Base-by-base conservation (phyloP, 2,888 invertebrate species). In the Hemistola chrysoprasaria region DNA sequence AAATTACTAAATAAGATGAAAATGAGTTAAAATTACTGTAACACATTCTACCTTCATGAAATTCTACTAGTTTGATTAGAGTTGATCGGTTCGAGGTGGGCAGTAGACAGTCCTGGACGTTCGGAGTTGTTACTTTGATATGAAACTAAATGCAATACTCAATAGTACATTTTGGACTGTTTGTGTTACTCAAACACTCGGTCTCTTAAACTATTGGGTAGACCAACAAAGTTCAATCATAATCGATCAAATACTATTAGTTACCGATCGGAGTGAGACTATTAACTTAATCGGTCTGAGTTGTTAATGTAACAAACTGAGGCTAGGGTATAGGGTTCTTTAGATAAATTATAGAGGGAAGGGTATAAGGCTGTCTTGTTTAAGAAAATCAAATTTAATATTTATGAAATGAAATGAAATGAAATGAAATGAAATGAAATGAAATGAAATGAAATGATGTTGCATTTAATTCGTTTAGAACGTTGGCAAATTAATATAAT, bases 61-160 rank as follows among this genome's bases (percentile, higher is more conserved):
- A 29, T 11, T 35, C 23, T n/a, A 21, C 2, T 10, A 22, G 8
- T 31, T 36, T 21, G 22, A 33, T 30, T 27, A 54, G 50, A 56
- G 51, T 51, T 40, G 58, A 59, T 61, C 51, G 53, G 47, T 49
- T 40, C 26, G 22, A 47, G 51, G 56, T 59, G 61, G 56, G 56
- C 53, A 55, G 45, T 43, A 59, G 59, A 59, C 56, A 47, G 50
- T 62, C 58, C 53, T 56, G 66, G 62, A 65, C 62, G 64, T 62
- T 60, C 51, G n/a, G 8, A 29, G 27, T 8, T 11, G 24, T 26
- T 38, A 62, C 52, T 56, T 58, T 40, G 46, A 11, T 37, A 58
- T 63, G 40, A 50, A 62, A 59, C 57, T 58, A 58, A 61, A 50
- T 50, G 51, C 49, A 43, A 41, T 36, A 45, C 38, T 45, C 49